Conservation (phyloP, 2,797 vertebrate genomes). For the Carcharodon carcharias region DNA sequence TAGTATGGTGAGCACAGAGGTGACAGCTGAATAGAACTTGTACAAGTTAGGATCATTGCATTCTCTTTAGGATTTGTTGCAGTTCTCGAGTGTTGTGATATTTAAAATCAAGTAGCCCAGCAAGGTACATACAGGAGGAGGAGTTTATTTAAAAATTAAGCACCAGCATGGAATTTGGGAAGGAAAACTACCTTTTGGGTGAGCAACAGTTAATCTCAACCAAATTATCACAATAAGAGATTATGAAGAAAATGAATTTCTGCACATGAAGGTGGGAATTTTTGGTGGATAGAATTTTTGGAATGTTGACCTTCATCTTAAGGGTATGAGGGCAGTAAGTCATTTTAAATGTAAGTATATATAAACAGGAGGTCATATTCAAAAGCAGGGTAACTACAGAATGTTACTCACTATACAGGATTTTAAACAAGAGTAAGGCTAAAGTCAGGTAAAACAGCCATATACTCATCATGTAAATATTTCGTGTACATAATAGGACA, state of each 20-base stretch:
- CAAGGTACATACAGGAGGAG: neutral
- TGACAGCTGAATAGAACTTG: neutral
- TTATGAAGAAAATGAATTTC: neutral
- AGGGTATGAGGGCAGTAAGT: neutral
- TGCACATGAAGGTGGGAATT: neutral
- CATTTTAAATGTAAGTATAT: neutral
- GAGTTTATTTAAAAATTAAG: neutral
- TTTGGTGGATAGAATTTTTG: neutral
- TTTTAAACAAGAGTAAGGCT: neutral
- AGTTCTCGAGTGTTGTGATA: neutral
- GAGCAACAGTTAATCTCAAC: neutral
- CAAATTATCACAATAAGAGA: neutral
- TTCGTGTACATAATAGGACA: slow-evolving; percentile 10
- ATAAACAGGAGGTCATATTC: neutral
- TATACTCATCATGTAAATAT: slow-evolving; percentile 39
- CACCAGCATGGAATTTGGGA: neutral
- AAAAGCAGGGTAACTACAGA: neutral
- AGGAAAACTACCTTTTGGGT: neutral
- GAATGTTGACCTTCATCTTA: neutral
- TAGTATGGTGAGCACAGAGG: neutral
- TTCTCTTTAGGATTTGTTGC: neutral
- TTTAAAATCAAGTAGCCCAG: neutral
- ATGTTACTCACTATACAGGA: neutral
- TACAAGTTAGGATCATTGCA: neutral
- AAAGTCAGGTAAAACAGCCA: slow-evolving; percentile 12